phyloP scores from a whole-genome alignment of 2,113 vertebrate species.

The Garra rufa region DNA sequence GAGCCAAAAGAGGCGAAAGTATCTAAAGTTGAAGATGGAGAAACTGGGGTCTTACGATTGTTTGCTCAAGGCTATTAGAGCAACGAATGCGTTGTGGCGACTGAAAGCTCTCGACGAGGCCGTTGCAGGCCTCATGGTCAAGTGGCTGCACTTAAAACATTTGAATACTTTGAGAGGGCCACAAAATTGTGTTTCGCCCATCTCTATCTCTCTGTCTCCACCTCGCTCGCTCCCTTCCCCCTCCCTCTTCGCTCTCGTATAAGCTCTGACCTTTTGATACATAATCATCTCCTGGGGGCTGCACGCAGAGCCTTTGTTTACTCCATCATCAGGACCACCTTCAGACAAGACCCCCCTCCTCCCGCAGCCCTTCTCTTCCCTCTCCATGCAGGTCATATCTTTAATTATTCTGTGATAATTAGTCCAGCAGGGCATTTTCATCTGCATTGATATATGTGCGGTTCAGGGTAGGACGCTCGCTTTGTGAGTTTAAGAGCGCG shows the following conservation, averaged over 20 bases:
- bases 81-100: conserved; percentile 14
- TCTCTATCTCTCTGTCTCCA: neutral
- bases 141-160: conserved; percentile 45
- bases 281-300: conserved; percentile 60
- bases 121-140: conserved; percentile 36
- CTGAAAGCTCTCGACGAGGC: conserved; percentile 7
- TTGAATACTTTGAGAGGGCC: conserved; percentile 39
- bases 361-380: neutral
- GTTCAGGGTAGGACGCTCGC: conserved; percentile 41
- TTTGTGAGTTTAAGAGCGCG: conserved; percentile 17
- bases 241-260: conserved; percentile 33
- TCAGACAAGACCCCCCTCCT: conserved; percentile 51
- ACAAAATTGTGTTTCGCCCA: conserved; percentile 21
- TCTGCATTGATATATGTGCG: conserved; percentile 50
- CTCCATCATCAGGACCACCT: conserved; percentile 58
- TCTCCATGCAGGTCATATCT: conserved; percentile 50
- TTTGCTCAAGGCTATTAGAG: conserved; percentile 27
- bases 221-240: neutral
- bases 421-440: conserved; percentile 55
- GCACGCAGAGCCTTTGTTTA: conserved; percentile 56
- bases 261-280: conserved; percentile 61
- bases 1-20: neutral
- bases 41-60: neutral
- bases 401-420: conserved; percentile 62
- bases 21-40: neutral